Base-by-base conservation (phyloP, 1,140 invertebrate species). In the Hormaphis cornu region DNA sequence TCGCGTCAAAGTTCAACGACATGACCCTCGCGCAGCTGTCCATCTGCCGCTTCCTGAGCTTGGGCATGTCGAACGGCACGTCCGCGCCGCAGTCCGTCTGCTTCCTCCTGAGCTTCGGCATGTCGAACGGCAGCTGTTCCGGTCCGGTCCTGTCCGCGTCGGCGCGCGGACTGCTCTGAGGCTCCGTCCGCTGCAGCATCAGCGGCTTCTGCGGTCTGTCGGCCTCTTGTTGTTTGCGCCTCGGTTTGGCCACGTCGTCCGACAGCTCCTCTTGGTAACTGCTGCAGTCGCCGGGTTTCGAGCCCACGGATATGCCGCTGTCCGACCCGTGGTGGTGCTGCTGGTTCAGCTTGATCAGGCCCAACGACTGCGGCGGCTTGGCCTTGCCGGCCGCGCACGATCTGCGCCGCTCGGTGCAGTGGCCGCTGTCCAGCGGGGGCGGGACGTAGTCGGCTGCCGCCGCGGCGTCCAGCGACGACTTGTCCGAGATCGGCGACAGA, bases 51-150 rank as follows among this genome's bases (percentile, higher is more conserved):
- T 90, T 81, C 58, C 89, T 80, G 44, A 93, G 78, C 78, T 93
- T 93, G 14, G 90, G 90, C 89, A 93, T 92, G 76, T 93, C 90
- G 75, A 93, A 93, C 18, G 90, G 90, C 71, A 93, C 80, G 3
- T 85, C 87, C 22, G 85, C 84, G 73, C 86, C 87, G n/a, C n/a
- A n/a, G n/a, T n/a, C n/a, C 14, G 69, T 71, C 16, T 54, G 54
- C 6, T 37, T 69, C n/a, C 59, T 59, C 1, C 40, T 71, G 16
- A 56, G 52, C 42, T 71, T 59, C 44, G 59, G 69, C 58, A 63
- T 46, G 42, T 63, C 40, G 12, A 63, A 46, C 14, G 58, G 58
- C 18, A 63, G 40, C n/a, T n/a, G n/a, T 63, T 12, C 58, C 0
- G 28, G 4, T n/a, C n/a, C n/a, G n/a, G n/a, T n/a, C n/a, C n/a